Percentiles rank a stretch among this genome's conserved stretches.
phyloP scores from a whole-genome alignment of 2,797 vertebrate genomes.

The Catamblyrhynchus diadema region DNA sequence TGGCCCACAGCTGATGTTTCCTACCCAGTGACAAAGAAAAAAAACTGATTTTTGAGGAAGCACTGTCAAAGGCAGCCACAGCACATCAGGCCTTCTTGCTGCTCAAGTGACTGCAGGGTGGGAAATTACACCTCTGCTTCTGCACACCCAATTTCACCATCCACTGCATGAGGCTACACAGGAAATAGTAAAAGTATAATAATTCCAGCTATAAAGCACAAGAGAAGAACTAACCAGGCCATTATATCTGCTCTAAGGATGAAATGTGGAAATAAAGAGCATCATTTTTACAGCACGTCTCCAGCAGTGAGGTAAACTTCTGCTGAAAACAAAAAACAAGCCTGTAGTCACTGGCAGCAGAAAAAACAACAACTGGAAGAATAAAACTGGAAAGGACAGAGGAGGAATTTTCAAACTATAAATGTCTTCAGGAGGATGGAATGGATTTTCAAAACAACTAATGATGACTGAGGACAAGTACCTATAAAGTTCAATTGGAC shows the following conservation, averaged over 20 bases:
- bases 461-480: not conserved
- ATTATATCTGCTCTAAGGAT: not conserved
- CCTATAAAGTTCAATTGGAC: not conserved
- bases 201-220: not conserved
- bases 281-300: not conserved
- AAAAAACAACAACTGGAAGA: not conserved
- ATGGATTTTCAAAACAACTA: slow-evolving; percentile 8
- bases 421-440: not conserved
- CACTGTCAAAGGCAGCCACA: not conserved
- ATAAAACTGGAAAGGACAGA: not conserved
- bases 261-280: not conserved
- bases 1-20: not conserved
- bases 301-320: slow-evolving; percentile 22
- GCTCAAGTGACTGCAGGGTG: rapidly evolving
- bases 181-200: not conserved
- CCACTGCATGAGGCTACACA: not conserved
- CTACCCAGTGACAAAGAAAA: not conserved
- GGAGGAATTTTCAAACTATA: not conserved
- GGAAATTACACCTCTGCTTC: not conserved
- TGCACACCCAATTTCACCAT: not conserved
- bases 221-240: not conserved
- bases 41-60: not conserved
- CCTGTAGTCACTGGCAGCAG: not conserved
- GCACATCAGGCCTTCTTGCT: not conserved
- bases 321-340: not conserved